Base-by-base conservation (phyloP, 2,888 invertebrate genomes). In the Epistrophe eligans region DNA sequence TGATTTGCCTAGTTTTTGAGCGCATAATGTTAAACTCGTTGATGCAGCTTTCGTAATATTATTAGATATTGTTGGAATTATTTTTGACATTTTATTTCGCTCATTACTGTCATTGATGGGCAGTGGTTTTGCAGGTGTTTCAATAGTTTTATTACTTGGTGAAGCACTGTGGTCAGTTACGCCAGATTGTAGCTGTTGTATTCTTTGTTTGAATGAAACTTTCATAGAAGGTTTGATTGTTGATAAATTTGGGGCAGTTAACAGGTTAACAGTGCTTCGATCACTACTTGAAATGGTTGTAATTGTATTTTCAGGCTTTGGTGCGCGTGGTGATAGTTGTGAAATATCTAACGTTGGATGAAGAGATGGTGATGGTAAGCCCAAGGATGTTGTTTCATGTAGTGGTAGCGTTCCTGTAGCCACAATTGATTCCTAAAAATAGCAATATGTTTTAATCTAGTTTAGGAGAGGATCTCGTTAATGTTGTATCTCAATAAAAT, bases 131-230 rank as follows among this genome's bases (percentile, higher is more conserved):
- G 84, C 45, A 11, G 88, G 70, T 48, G 82, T 52, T 50, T 89
- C 88, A 52, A 88, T 77, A 70, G 89, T 7, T 79, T 89, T 74
- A 45, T 43, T 40, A 62, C 45, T 62, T 52, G 79, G 62, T 40
- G 77, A 70, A 72, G 60, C 40, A 50, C 60, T 70, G n/a, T 84
- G 76, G 40, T 79, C 73, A 32, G 73, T 66, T 6, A 43, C 71
- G 17, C 83, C 83, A 88, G 93, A 93, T 89, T 95, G 94, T 1
- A 95, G 93, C 91, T 94, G 94, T 88, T 95, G 93, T 82, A 95
- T 95, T 92, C 94, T 94, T 90, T 95, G 95, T 91, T 93, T 94
- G 90, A 95, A 95, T 89, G 95, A 95, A 57, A 95, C 95, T 93
- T 95, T 95, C 76, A 95, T 94, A 24, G 90, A 89, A 64, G 92